Conservation (phyloP, 2,113 vertebrate genomes). For the Proterorhinus semilunaris region DNA sequence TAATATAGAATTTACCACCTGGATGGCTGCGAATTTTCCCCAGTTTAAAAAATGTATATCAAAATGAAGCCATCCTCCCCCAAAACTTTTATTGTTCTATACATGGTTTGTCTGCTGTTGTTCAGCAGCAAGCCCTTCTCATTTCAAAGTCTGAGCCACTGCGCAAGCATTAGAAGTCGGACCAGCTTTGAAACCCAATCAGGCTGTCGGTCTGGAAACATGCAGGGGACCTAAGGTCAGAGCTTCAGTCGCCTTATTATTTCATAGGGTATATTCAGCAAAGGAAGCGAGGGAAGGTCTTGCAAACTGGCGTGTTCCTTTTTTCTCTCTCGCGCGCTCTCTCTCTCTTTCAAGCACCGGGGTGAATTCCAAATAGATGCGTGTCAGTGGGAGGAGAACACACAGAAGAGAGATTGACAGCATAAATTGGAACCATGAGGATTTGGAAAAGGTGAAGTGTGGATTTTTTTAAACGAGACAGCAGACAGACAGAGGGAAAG, state of each 20-base stretch:
- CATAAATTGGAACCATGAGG: conserved; percentile 4
- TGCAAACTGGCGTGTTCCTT: neutral
- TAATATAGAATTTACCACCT: no score
- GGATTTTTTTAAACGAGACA: neutral
- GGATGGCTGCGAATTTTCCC: no score
- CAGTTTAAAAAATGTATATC: no score
- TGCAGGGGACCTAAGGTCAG: neutral
- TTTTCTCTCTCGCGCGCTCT: neutral
- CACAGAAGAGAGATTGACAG: neutral
- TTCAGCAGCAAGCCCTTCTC: neutral
- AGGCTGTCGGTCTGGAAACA: neutral
- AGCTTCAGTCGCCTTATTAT: neutral
- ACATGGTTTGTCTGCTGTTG: neutral
- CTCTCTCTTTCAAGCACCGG: neutral
- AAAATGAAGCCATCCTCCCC: no score
- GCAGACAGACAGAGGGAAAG: neutral
- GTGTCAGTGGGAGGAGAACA: conserved; percentile 1
- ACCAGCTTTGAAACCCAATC: neutral
- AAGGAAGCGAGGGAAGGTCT: neutral
- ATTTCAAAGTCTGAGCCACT: neutral
- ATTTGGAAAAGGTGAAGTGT: conserved; percentile 1
- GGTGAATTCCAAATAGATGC: neutral
- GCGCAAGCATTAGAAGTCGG: neutral
- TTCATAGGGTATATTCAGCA: neutral
- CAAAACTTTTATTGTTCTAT: no score